Base-by-base conservation (phyloP, 2,888 invertebrate species). In the Mythimna albipuncta region DNA sequence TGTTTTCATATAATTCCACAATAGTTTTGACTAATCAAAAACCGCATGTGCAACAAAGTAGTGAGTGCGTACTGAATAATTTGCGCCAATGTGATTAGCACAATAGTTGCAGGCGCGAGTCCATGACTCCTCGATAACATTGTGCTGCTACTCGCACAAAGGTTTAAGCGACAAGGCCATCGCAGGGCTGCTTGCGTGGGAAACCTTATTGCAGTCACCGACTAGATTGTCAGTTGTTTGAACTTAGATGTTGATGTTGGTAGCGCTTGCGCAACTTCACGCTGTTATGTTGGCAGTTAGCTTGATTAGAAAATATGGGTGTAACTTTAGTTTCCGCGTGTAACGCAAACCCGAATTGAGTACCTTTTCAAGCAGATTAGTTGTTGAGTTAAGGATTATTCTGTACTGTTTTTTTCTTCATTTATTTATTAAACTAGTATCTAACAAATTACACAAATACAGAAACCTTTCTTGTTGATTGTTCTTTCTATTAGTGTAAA, bases 161-260 rank as follows among this genome's bases (percentile, higher is more conserved):
- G 93, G 94, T 94, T 93, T 92, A 91, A 91, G 79, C 87, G 74
- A 86, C 94, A 94, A 94, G 94, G 94, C 91, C 93, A 85, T 84
- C 77, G 81, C 86, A 85, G 89, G 88, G 89, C 87, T 84, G 83
- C 86, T 85, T 73, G 91, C 90, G 90, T 90, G 91, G 91, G 91
- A 91, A 91, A 90, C 87, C 87, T 88, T 89, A 89, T 85, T 84
- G 84, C 87, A 77, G 75, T 78, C 68, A 64, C 73, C 70, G 75
- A 61, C 77, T 83, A 78, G 80, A 73, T 81, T 85, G 78, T 70
- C 63, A 73, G 74, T 84, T 58, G 72, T 84, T 81, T 80, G 79
- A 86, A 87, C 85, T 82, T 82, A 76, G 47, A 61, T 69, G 69
- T 67, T 64, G 47, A 61, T 70, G 73, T 79, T 66, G 58, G 65